phyloP scores from a whole-genome alignment of 2,113 vertebrate species.

The Anser cygnoides region DNA sequence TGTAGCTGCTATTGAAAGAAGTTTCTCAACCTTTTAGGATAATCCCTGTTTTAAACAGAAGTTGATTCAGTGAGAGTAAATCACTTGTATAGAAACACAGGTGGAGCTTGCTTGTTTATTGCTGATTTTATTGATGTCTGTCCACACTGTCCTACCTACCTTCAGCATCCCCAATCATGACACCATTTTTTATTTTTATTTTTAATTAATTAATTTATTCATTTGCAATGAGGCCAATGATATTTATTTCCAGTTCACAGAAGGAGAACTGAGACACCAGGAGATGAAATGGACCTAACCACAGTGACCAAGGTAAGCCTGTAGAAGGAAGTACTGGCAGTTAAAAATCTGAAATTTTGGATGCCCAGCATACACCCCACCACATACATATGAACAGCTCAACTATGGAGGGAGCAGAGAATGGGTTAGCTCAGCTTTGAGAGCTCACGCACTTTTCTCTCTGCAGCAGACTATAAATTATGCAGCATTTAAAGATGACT shows the following conservation, averaged over 20 bases:
- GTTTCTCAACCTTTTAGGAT: constrained; percentile 29
- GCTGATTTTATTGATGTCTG: background rate
- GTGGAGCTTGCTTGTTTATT: background rate
- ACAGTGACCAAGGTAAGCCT: background rate
- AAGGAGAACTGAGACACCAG: background rate
- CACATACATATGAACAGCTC: background rate
- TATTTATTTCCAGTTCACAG: background rate
- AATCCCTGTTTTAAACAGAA: constrained; percentile 37
- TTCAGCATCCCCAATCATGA: background rate
- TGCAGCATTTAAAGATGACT: constrained; percentile 75
- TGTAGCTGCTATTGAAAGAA: constrained; percentile 35
- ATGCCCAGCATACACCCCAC: background rate
- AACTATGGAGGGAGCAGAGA: constrained; percentile 27
- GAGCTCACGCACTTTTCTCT: constrained; percentile 68
- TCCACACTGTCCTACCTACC: background rate
- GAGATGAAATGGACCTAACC: background rate
- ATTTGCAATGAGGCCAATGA: background rate
- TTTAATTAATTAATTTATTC: no score
- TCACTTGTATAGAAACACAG: background rate
- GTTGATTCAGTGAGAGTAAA: background rate
- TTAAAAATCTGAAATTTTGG: background rate
- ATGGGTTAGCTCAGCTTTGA: constrained; percentile 27
- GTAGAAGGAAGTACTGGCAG: background rate
- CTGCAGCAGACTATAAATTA: constrained; percentile 74
- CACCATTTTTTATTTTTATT: background rate